Base-by-base conservation (phyloP, 1,140 invertebrate species). In the Cylas formicarius region DNA sequence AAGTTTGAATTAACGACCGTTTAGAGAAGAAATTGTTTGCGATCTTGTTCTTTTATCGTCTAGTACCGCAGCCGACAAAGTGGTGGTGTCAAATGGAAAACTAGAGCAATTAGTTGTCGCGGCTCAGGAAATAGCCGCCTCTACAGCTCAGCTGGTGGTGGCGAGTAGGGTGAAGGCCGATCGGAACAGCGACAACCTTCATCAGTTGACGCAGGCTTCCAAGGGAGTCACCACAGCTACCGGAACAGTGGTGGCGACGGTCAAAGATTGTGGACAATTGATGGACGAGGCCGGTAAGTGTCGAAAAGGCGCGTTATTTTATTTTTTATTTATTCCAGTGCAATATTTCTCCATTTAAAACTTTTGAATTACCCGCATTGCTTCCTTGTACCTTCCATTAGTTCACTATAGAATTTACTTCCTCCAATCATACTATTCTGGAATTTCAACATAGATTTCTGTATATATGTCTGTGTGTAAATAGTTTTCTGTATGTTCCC, bases 101-200 rank as follows among this genome's bases (percentile, higher is more conserved):
- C 84, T 96, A 62, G 91, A 96, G 60, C 84, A 92, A 56, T 70
- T 99, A 14, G 86, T 97, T 41, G 96, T 95, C 3, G 93, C 93
- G 17, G 93, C 95, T 13, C 91, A 97, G 69, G 92, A 96, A 60
- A 97, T 99, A 52, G 90, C 92, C 5, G 96, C 93, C 4, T 92
- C 89, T 50, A 97, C 94, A 3, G 92, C 93, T 22, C 95, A 98
- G 67, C 71, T 99, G 31, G 95, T 97, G 13, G 92, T 97, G 9
- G 90, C 95, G 1, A 95, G 90, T 52, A 79, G 88, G 56, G 90
- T 93, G 0, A 88, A 92, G 63, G 92, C 96, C 3, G 82, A 90
- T 46, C 75, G 82, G 45, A 76, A 81, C 38, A 92, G 90, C 52
- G 66, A 70, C 46, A 88, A 86, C 66, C 69, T 98, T 29, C 57